A percentile compares a stretch with the other conserved stretches of the same genome.
These are phyloP conservation scores for Charanyca ferruginea DNA, from an alignment of 2,888 invertebrate genomes.

Conservation along the genomic window DNA sequence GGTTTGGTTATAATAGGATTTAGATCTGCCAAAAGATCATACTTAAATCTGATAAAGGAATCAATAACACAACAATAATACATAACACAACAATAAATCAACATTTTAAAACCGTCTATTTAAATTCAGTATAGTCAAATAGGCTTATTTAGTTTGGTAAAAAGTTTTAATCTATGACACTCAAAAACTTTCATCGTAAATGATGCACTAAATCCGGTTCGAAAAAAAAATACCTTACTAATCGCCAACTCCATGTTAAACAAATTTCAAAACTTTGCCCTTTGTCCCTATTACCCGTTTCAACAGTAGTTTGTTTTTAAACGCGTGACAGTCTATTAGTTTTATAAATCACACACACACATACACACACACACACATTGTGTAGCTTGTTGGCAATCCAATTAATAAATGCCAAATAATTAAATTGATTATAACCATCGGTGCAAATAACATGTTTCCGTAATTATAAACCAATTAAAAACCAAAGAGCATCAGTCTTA, in stretches of 20 bases:
- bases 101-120: no score
- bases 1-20: slow-evolving; percentile 23
- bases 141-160: slow-evolving; percentile 1
- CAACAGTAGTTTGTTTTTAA: background rate
- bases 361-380: no score
- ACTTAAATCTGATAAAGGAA: background rate
- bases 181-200: slow-evolving; percentile 19
- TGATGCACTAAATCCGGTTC: slow-evolving; percentile 10
- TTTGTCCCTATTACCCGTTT: background rate
- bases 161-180: slow-evolving; percentile 12
- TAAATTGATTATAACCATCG: no score
- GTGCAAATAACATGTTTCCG: background rate
- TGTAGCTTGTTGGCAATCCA: no score
- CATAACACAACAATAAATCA: no score
- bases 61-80: no score
- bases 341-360: no score
- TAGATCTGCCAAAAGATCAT: no score
- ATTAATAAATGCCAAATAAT: no score
- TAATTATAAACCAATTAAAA: background rate
- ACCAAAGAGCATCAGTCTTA: no score
- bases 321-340: background rate
- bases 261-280: slow-evolving; percentile 14
- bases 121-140: background rate
- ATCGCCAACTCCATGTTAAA: slow-evolving; percentile 13
- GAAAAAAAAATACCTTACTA: background rate